These are phyloP conservation scores for Arizona elegans DNA, from an alignment of 2,113 vertebrate genomes.

Conservation along the genomic window DNA sequence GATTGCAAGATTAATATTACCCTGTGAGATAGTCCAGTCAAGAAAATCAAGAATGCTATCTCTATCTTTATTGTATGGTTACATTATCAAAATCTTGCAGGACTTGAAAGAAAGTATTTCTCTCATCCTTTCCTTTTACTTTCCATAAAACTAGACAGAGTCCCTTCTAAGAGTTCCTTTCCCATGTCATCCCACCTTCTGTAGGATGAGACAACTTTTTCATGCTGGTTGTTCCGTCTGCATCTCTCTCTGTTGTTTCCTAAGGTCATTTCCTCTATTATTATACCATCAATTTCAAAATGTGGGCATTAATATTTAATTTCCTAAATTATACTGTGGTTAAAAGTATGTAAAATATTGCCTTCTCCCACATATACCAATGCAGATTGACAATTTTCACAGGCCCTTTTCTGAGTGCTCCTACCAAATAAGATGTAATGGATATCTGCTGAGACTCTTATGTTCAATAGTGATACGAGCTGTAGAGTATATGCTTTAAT, in stretches of 20 bases:
- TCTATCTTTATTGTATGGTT: background rate
- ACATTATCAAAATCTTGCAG: background rate
- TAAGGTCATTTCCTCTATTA: background rate
- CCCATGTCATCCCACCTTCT: background rate
- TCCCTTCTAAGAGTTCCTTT: background rate
- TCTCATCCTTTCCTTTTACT: background rate
- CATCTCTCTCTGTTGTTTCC: background rate
- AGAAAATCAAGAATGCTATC: background rate
- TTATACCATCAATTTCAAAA: background rate
- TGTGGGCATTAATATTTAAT: background rate
- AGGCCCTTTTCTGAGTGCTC: background rate
- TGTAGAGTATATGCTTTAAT: background rate
- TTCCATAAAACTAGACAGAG: background rate
- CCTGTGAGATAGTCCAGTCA: background rate
- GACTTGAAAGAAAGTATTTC: background rate
- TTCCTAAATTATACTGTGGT: background rate
- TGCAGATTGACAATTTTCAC: background rate
- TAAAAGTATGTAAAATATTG: background rate
- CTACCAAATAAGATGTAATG: background rate
- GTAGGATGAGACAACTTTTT: background rate
- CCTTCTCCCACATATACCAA: background rate
- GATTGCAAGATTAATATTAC: background rate
- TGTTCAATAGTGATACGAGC: background rate
- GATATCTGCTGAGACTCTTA: background rate
- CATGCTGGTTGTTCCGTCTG: background rate